These are phyloP conservation scores for Sicus ferrugineus DNA, from an alignment of 2,888 invertebrate genomes.

Conservation along the genomic window DNA sequence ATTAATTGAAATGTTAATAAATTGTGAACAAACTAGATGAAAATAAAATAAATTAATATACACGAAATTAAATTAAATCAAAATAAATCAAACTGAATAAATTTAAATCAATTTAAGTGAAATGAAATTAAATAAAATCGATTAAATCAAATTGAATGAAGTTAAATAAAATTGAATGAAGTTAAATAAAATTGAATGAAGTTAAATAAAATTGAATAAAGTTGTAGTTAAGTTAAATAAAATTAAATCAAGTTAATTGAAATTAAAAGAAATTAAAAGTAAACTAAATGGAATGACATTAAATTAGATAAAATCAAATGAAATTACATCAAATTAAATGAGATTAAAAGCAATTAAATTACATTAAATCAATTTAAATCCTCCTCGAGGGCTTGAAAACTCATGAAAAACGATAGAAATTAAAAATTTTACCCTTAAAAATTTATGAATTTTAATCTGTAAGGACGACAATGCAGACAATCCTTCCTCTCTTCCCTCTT, in stretches of 20 bases:
- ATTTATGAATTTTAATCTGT: not conserved
- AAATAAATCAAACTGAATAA: too few species aligned
- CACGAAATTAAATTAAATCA: too few species aligned
- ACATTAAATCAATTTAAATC: not conserved
- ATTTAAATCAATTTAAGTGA: not conserved
- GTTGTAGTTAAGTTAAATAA: not conserved
- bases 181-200: not conserved
- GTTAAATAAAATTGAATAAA: not conserved
- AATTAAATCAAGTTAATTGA: not conserved
- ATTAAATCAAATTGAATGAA: too few species aligned
- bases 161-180: too few species aligned
- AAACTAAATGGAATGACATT: not conserved
- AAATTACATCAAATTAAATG: not conserved
- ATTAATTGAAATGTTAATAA: not conserved
- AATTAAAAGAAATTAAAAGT: too few species aligned
- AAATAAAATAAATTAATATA: too few species aligned
- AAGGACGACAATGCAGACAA: not conserved
- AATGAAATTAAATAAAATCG: too few species aligned
- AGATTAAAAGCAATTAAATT: not conserved
- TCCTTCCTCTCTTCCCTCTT: not conserved
- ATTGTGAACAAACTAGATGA: not conserved
- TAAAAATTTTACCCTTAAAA: not conserved
- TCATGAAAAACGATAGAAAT: too few species aligned
- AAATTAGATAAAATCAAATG: not conserved
- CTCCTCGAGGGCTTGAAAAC: too few species aligned